A percentile compares a stretch with the other conserved stretches of the same genome.
Evolutionary conservation across 2,113 vertebrate genomes (phyloP).

Genomic region (Lontra canadensis): DNA sequence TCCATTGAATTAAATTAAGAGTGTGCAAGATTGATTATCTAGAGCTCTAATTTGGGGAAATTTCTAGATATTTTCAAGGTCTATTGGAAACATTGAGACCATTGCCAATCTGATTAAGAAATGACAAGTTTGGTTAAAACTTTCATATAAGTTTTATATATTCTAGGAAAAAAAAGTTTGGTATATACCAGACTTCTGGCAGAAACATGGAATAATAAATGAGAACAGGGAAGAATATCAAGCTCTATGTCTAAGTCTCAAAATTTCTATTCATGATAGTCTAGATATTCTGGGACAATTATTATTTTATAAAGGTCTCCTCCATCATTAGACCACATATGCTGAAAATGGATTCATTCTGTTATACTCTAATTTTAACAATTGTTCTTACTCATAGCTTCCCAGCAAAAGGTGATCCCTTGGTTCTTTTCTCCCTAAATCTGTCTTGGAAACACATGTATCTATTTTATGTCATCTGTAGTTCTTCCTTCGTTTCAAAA

Average conservation of each 20-base stretch:
- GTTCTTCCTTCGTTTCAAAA: not conserved
- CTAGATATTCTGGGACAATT: not conserved
- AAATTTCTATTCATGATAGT: not conserved
- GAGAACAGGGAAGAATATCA: not conserved
- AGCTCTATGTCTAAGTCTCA: not conserved
- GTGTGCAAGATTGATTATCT: not conserved
- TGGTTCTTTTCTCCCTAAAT: not conserved
- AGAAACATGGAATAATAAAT: not conserved
- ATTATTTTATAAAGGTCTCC: not conserved
- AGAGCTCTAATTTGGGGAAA: not conserved
- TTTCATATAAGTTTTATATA: not conserved
- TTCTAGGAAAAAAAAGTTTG: not conserved
- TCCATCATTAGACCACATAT: not conserved
- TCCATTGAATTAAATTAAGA: conserved; percentile 21
- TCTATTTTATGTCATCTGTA: not conserved
- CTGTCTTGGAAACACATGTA: not conserved
- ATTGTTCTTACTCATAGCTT: not conserved
- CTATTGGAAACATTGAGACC: not conserved
- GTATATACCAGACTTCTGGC: not conserved
- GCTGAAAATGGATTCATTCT: not conserved
- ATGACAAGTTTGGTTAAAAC: not conserved
- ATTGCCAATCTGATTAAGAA: not conserved
- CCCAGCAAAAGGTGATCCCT: not conserved
- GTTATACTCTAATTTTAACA: not conserved
- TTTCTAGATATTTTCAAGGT: conserved; percentile 34